Evolutionary conservation across 1,140 invertebrate species (phyloP).

Genomic region (Drosophila bifasciata): DNA sequence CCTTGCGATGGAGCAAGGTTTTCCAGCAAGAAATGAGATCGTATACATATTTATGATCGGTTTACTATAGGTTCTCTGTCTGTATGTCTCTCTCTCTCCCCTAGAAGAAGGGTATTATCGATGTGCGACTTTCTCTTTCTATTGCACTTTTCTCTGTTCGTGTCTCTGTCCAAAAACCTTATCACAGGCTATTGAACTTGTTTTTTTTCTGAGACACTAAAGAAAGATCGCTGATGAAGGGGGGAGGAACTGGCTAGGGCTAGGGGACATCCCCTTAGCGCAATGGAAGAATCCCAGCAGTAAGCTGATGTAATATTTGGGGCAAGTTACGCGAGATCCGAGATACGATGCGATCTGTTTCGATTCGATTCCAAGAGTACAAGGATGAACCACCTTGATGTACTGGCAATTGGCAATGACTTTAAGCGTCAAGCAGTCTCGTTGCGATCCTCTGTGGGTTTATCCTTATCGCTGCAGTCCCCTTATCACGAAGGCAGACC

Average conservation of each 20-base stretch:
- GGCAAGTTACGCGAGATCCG: slow-evolving; percentile 32
- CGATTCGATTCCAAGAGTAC: slow-evolving; percentile 14
- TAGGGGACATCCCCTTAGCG: neutral
- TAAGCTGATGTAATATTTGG: slow-evolving; percentile 42
- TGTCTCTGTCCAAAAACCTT: slow-evolving; percentile 31
- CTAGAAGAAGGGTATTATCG: no score
- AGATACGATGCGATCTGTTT: neutral
- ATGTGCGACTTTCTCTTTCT: no score
- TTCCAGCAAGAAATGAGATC: no score
- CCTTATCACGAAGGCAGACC: slow-evolving; percentile 11
- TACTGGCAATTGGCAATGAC: slow-evolving; percentile 21
- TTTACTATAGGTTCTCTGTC: no score
- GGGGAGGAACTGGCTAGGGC: slow-evolving; percentile 1
- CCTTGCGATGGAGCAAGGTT: no score
- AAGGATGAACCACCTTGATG: slow-evolving; percentile 29
- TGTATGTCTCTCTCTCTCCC: no score
- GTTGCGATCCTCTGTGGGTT: slow-evolving; percentile 7
- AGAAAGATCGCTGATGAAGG: neutral
- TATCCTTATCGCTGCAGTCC: slow-evolving; percentile 35
- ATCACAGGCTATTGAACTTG: slow-evolving; percentile 47
- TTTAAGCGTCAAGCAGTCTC: slow-evolving; percentile 57
- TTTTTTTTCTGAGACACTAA: neutral
- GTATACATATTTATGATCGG: no score
- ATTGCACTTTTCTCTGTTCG: no score
- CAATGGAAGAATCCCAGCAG: neutral